Percentiles rank a stretch among this genome's conserved stretches.
Evolutionary conservation across 2,888 invertebrate species (phyloP).

Genomic region (Mantis religiosa): DNA sequence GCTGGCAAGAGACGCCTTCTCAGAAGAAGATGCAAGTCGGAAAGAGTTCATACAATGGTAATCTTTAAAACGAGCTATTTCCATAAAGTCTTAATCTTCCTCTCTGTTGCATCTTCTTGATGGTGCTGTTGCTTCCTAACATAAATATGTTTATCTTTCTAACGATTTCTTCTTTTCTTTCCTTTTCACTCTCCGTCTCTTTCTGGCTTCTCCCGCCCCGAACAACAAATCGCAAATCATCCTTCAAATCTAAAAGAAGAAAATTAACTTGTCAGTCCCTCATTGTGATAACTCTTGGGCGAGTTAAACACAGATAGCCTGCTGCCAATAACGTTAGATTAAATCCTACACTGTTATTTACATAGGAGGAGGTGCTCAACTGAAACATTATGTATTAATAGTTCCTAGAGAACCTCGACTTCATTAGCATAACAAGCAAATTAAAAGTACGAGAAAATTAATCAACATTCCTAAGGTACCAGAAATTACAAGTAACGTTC

Average conservation of each 20-base stretch:
- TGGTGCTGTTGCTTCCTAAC: not conserved
- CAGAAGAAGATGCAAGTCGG: not conserved
- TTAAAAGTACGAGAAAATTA: not conserved
- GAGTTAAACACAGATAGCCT: not conserved
- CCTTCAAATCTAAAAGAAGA: not conserved
- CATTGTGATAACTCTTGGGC: not conserved
- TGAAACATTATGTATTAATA: not conserved
- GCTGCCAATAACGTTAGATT: not conserved
- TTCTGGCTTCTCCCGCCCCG: not conserved
- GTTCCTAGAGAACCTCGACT: not conserved
- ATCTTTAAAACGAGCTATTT: not conserved
- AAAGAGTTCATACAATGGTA: not conserved
- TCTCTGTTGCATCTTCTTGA: not conserved
- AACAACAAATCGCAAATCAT: not conserved
- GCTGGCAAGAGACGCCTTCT: not conserved
- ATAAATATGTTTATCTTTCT: not conserved
- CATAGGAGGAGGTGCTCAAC: not conserved
- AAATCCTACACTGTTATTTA: not conserved
- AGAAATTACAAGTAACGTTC: not conserved
- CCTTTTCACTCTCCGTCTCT: not conserved
- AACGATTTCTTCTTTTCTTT: not conserved
- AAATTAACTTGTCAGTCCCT: not conserved
- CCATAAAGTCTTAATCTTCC: not conserved
- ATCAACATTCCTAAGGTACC: not conserved
- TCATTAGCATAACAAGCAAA: not conserved